Conservation (phyloP, 2,888 invertebrate species). For the Folsomia candida region DNA sequence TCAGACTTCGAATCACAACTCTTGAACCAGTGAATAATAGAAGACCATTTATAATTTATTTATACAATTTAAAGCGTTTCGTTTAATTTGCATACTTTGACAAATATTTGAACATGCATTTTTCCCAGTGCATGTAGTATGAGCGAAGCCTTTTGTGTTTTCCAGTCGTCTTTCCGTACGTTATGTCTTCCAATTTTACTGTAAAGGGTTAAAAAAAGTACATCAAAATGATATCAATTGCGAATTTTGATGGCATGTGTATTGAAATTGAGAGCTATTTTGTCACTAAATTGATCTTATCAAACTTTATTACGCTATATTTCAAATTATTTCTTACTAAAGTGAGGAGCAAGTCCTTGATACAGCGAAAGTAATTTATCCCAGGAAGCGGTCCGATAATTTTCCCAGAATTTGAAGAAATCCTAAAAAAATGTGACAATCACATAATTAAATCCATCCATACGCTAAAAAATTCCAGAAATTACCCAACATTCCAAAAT, state of each 20-base stretch:
- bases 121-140: conserved; percentile 81
- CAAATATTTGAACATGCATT: conserved; percentile 69
- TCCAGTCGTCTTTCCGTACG: conserved; percentile 76
- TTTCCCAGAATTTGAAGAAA: conserved; percentile 71
- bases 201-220: no score
- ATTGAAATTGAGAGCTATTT: no score
- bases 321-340: no score
- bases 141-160: conserved; percentile 68
- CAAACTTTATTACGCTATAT: no score
- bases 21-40: no score
- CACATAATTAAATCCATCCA: neutral
- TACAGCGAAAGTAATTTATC: conserved; percentile 70
- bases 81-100: conserved; percentile 57
- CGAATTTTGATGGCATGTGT: no score
- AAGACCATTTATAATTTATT: neutral
- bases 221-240: no score
- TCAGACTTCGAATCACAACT: conserved; percentile 69
- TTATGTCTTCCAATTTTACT: conserved; percentile 81
- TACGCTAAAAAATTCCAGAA: neutral
- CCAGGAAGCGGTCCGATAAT: conserved; percentile 66
- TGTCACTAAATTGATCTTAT: no score
- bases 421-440: conserved; percentile 55
- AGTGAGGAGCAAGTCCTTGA: conserved; percentile 73
- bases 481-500: conserved; percentile 46
- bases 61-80: neutral